Percentiles rank a stretch among this genome's conserved stretches.
These are phyloP conservation scores for Saccopteryx leptura DNA, from an alignment of 2,113 vertebrate genomes.

Conservation along the genomic window DNA sequence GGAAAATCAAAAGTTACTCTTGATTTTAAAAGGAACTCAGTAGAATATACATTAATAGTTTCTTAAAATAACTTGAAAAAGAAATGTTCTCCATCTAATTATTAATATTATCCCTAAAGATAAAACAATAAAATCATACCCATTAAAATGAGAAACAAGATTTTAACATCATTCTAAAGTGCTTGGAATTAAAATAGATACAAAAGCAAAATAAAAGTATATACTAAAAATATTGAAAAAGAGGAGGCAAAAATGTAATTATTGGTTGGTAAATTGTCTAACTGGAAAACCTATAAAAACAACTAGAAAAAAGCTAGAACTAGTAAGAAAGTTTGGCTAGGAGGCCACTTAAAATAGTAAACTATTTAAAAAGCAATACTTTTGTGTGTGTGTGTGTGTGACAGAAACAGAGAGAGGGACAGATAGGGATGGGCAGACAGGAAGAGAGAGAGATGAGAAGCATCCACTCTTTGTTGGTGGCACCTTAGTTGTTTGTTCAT, in stretches of 20 bases:
- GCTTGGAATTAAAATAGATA: neutral
- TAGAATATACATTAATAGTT: neutral
- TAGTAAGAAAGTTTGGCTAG: neutral
- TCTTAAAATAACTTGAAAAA: neutral
- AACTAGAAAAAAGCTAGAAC: conserved; percentile 7
- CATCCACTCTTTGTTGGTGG: too few relatives aligned
- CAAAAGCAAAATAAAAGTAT: neutral
- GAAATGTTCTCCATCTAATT: neutral
- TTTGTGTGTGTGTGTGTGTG: neutral
- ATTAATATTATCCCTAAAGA: neutral
- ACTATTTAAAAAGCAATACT: conserved; percentile 45
- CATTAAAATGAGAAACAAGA: conserved; percentile 44
- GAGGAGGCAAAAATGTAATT: conserved; percentile 27
- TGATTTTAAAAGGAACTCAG: neutral
- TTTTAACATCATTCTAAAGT: neutral
- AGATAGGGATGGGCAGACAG: too few relatives aligned
- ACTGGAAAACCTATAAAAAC: neutral
- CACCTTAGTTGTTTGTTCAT: too few relatives aligned
- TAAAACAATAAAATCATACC: neutral
- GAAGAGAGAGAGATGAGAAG: too few relatives aligned
- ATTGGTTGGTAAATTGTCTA: neutral
- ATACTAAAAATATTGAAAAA: neutral
- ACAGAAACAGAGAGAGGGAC: too few relatives aligned
- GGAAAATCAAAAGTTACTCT: conserved; percentile 22
- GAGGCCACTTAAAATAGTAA: conserved; percentile 33